Evolutionary conservation across 2,888 invertebrate genomes (phyloP).

Genomic region (Drosophila parthenogenetica): DNA sequence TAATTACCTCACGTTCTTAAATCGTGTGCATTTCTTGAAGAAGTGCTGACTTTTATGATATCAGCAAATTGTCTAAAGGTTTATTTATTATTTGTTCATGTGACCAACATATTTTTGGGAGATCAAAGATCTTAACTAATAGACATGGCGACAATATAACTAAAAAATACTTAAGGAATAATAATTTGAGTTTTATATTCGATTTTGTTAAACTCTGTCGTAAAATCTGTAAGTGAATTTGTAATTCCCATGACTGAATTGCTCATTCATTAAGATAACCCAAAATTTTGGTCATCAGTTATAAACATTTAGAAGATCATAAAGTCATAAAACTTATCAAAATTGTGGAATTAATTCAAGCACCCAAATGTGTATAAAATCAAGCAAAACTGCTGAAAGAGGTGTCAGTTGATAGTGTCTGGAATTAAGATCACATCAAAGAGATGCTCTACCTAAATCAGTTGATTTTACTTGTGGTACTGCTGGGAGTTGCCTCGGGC

Average conservation of each 20-base stretch:
- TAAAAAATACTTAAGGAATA: too few species aligned
- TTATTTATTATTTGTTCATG: too few species aligned
- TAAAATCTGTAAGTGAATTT: neutral
- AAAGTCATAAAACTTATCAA: conserved; percentile 11
- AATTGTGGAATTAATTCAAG: too few species aligned
- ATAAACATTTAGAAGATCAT: neutral
- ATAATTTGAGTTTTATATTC: too few species aligned
- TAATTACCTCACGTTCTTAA: conserved; percentile 23
- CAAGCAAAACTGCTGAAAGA: neutral
- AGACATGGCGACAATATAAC: too few species aligned
- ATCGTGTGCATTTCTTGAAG: conserved; percentile 12
- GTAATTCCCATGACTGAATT: too few species aligned
- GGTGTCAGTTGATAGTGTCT: conserved; percentile 20
- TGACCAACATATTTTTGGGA: too few species aligned
- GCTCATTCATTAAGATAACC: neutral
- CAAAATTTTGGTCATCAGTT: neutral
- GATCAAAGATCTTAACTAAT: too few species aligned
- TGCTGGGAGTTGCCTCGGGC: conserved; percentile 8
- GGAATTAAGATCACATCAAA: neutral
- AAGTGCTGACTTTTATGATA: conserved; percentile 1
- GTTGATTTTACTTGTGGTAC: conserved; percentile 12
- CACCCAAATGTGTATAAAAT: conserved; percentile 29
- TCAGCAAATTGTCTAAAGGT: too few species aligned
- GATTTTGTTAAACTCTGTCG: neutral
- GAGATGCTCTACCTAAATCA: conserved; percentile 29